A percentile compares a stretch with the other conserved stretches of the same genome.
These are phyloP conservation scores for Sminthopsis crassicaudata DNA, from an alignment of 2,113 vertebrate genomes.

Conservation along the genomic window DNA sequence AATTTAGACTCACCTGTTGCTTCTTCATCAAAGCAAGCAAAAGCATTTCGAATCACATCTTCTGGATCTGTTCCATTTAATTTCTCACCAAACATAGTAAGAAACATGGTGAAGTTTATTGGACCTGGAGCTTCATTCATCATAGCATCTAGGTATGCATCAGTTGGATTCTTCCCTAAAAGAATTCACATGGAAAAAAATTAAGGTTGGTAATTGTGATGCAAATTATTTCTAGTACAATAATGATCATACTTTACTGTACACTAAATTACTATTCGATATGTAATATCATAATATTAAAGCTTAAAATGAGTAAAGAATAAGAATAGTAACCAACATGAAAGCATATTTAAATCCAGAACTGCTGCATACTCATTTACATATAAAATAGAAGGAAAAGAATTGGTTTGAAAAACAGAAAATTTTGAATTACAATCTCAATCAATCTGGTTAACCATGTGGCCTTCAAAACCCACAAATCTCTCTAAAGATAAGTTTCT, in stretches of 20 bases:
- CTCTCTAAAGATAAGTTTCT: background rate
- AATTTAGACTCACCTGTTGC: slow-evolving; percentile 88
- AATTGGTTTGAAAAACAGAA: background rate
- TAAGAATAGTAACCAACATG: background rate
- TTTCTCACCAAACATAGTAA: slow-evolving; percentile 99
- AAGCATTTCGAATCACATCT: slow-evolving; percentile 97
- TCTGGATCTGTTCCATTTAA: slow-evolving; percentile 90
- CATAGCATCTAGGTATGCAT: slow-evolving; percentile 97
- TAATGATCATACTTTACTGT: background rate
- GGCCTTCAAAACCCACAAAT: background rate
- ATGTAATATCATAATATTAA: background rate
- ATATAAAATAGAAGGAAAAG: background rate
- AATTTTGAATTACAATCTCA: background rate
- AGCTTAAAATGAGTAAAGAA: background rate
- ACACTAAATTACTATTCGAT: background rate
- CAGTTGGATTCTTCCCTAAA: slow-evolving; percentile 94
- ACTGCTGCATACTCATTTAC: background rate
- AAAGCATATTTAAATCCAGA: background rate
- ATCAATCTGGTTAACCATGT: background rate
- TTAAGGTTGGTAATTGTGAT: background rate
- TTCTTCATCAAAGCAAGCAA: slow-evolving; percentile 98
- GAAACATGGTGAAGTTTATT: slow-evolving; percentile 99
- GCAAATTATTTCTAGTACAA: background rate
- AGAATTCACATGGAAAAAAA: slow-evolving; percentile 11
- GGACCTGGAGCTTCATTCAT: slow-evolving; percentile 97